Percentiles rank a stretch among this genome's conserved stretches.
Conservation (phyloP, 2,113 vertebrate species). For the Peromyscus leucopus region DNA sequence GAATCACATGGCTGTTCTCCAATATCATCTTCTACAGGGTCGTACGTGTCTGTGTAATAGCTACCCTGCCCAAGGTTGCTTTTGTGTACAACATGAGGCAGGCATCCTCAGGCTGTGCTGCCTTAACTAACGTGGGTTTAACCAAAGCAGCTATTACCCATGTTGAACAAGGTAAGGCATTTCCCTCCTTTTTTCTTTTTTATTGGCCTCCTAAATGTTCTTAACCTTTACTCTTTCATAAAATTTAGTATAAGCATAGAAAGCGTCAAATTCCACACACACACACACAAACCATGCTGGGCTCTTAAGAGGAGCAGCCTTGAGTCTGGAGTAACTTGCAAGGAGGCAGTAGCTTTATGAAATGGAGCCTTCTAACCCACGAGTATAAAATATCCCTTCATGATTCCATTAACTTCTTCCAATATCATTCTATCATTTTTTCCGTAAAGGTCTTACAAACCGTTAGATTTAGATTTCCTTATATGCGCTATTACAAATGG, state of each 20-base stretch:
- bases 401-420: slow-evolving; percentile 54
- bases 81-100: neutral
- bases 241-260: neutral
- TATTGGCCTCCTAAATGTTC: neutral
- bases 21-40: neutral
- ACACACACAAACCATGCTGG: neutral
- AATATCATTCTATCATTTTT: slow-evolving; percentile 65
- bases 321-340: neutral
- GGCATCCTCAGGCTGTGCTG: no score
- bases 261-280: neutral
- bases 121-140: neutral
- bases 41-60: neutral
- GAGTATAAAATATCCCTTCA: slow-evolving; percentile 46
- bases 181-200: slow-evolving; percentile 6
- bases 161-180: neutral
- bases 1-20: neutral
- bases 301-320: slow-evolving; percentile 9
- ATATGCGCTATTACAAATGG: slow-evolving; percentile 39
- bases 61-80: neutral
- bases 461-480: slow-evolving; percentile 59
- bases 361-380: neutral
- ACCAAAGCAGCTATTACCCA: neutral
- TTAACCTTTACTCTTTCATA: neutral
- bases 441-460: slow-evolving; percentile 32
- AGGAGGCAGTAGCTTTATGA: neutral